A percentile compares a stretch with the other conserved stretches of the same genome.
Conservation (phyloP, 2,113 vertebrate genomes). For the Eulemur macaco region DNA sequence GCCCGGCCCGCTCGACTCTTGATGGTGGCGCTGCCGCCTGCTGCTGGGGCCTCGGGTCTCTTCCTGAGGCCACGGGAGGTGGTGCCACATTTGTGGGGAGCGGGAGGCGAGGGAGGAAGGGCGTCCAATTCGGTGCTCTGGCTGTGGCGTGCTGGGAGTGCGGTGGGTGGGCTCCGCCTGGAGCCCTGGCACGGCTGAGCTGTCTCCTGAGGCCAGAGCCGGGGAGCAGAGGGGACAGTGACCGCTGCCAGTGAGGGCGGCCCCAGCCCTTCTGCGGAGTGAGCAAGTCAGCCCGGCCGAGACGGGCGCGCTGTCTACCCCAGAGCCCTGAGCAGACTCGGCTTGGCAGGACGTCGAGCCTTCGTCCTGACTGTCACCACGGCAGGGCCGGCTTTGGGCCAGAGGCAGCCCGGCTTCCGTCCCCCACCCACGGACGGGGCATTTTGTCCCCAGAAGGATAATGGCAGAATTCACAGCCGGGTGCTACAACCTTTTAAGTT, state of each 20-base stretch:
- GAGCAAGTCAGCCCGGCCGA: neutral
- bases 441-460: neutral
- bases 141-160: neutral
- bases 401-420: neutral
- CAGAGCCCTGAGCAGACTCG: fast-evolving
- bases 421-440: fast-evolving
- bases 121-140: neutral
- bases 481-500: neutral
- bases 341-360: neutral
- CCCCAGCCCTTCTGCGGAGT: neutral
- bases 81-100: neutral
- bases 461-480: neutral
- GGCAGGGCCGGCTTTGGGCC: neutral
- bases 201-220: neutral
- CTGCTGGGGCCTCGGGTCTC: fast-evolving
- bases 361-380: fast-evolving
- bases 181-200: neutral
- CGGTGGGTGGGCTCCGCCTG: neutral
- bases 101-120: neutral
- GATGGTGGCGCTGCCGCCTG: fast-evolving
- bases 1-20: no score
- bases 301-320: neutral
- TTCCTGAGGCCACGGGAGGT: neutral
- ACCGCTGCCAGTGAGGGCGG: neutral
- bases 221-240: neutral